Evolutionary conservation across 2,113 vertebrate species (phyloP).

Genomic region (Columbina picui): DNA sequence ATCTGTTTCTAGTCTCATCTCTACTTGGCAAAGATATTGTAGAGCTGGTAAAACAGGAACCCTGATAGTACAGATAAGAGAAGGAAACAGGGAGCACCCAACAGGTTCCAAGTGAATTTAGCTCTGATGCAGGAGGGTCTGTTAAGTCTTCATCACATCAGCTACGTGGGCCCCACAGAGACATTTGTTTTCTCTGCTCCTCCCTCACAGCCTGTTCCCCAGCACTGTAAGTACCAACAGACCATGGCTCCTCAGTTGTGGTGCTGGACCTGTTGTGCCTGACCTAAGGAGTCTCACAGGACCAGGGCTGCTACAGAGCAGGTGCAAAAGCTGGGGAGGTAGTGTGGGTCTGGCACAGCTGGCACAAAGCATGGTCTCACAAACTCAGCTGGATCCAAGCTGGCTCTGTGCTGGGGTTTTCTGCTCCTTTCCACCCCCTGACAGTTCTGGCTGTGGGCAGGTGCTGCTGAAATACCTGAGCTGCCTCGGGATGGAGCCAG

Average conservation of each 20-base stretch:
- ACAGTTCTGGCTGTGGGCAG: neutral
- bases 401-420: neutral
- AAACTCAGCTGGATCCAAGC: neutral
- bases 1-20: neutral
- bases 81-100: neutral
- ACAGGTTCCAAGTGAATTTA: neutral
- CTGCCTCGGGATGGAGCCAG: conserved; percentile 45
- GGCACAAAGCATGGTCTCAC: neutral
- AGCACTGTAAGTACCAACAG: accelerated
- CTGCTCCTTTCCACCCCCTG: neutral
- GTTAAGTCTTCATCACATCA: neutral
- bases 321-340: neutral
- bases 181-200: neutral
- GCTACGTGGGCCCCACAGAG: neutral
- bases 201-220: neutral
- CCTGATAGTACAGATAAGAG: neutral
- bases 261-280: neutral
- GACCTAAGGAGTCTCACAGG: neutral
- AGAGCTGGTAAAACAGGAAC: neutral
- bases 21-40: neutral
- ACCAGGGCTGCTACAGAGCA: neutral
- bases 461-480: conserved; percentile 39
- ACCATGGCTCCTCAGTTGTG: accelerated
- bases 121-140: neutral
- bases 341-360: neutral